Percentiles rank a stretch among this genome's conserved stretches.
phyloP scores from a whole-genome alignment of 1,140 invertebrate species.

The Pachyrhynchus sulphureomaculatus region DNA sequence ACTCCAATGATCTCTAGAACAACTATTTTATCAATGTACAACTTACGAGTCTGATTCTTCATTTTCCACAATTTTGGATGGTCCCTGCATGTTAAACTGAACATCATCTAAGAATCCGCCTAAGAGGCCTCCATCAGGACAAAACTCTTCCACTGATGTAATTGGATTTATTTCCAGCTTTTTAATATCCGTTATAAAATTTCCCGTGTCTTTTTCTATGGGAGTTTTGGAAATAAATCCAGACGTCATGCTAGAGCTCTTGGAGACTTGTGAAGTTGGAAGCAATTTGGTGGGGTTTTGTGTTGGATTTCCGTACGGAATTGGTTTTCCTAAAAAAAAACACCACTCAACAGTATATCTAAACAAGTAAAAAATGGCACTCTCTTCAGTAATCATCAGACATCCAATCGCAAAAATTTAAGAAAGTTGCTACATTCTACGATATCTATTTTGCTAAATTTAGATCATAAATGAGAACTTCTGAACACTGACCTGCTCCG shows the following conservation, averaged over 20 bases:
- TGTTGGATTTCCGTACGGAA: slow-evolving; percentile 37
- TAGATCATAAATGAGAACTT: too few relatives aligned
- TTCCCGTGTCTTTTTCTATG: slow-evolving; percentile 22
- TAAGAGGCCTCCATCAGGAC: slow-evolving; percentile 74
- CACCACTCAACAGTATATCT: background rate
- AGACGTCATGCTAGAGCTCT: slow-evolving; percentile 44
- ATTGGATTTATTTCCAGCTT: slow-evolving; percentile 49
- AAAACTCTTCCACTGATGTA: slow-evolving; percentile 81
- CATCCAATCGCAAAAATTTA: too few relatives aligned
- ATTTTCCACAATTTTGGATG: slow-evolving; percentile 43
- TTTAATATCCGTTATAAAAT: slow-evolving; percentile 39
- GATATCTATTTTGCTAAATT: too few relatives aligned
- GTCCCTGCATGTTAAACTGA: slow-evolving; percentile 52
- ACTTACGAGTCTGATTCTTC: slow-evolving; percentile 63
- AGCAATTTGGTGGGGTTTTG: slow-evolving; percentile 7
- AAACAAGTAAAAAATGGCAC: background rate
- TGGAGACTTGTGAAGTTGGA: slow-evolving; percentile 28
- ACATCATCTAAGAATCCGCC: slow-evolving; percentile 81
- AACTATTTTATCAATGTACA: too few relatives aligned
- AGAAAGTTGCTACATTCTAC: too few relatives aligned
- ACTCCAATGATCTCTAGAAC: too few relatives aligned
- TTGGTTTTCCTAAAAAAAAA: slow-evolving; percentile 35
- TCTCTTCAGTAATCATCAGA: too few relatives aligned
- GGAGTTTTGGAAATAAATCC: slow-evolving; percentile 41
- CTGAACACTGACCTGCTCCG: slow-evolving; percentile 46